These are phyloP conservation scores for Mechanitis messenoides DNA, from an alignment of 2,888 invertebrate genomes.

Conservation along the genomic window DNA sequence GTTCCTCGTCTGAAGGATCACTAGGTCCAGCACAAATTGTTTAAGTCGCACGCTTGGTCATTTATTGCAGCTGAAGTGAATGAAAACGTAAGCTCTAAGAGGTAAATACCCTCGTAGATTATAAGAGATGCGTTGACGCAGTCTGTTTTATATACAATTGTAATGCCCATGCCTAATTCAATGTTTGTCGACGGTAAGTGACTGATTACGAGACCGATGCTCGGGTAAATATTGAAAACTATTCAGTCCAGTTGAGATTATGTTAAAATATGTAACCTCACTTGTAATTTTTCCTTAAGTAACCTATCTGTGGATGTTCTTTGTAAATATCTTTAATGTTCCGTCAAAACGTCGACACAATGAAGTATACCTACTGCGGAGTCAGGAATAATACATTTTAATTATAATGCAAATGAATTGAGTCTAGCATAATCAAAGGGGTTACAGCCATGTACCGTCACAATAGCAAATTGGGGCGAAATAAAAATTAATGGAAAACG, in stretches of 20 bases:
- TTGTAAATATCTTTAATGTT: background rate
- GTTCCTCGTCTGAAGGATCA: slow-evolving; percentile 31
- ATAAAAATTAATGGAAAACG: slow-evolving; percentile 77
- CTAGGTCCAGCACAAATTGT: slow-evolving; percentile 25
- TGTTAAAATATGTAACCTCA: too few relatives aligned
- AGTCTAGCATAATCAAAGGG: slow-evolving; percentile 73
- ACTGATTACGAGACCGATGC: slow-evolving; percentile 32
- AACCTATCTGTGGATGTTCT: too few relatives aligned
- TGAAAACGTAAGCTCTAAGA: background rate
- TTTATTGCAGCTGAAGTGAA: background rate
- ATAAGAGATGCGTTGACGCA: slow-evolving; percentile 41
- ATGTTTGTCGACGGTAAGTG: slow-evolving; percentile 42
- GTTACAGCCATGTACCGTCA: slow-evolving; percentile 71
- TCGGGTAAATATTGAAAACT: slow-evolving; percentile 25
- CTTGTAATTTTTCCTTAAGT: too few relatives aligned
- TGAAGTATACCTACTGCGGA: slow-evolving; percentile 26
- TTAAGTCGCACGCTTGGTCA: slow-evolving; percentile 55
- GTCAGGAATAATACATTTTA: slow-evolving; percentile 64
- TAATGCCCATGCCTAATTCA: slow-evolving; percentile 62
- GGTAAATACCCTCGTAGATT: slow-evolving; percentile 15
- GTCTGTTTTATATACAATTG: slow-evolving; percentile 51
- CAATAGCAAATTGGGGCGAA: slow-evolving; percentile 78
- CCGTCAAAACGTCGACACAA: slow-evolving; percentile 12
- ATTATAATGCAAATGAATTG: slow-evolving; percentile 75
- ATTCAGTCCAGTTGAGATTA: slow-evolving; percentile 10